Base-by-base conservation (phyloP, 2,797 vertebrate species). In the Oreortyx pictus region DNA sequence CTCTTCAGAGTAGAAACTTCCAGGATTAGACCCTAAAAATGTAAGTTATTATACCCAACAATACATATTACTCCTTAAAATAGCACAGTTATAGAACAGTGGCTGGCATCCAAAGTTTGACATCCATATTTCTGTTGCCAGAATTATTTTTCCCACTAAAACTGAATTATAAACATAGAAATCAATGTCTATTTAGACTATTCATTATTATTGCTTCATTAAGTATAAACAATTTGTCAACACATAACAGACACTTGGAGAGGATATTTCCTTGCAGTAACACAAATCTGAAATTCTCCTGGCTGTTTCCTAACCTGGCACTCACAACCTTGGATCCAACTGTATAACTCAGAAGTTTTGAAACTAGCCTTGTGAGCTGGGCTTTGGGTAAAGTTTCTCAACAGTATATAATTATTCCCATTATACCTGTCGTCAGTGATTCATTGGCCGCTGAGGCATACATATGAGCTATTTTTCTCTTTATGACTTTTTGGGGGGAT, bases 341-440 rank as follows among this genome's bases (percentile, higher is more conserved):
- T 75, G 49, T 84, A 70, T 68, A 85, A 68, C 88, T 82, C 67
- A 62, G 61, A 60, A 93, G 88, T 80, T 96, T 96, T 95, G 94
- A 96, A 96, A 91, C 72, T 86, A 76, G 88, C 77, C 89, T 92
- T 91, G 77, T 60, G 92, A 76, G 72, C 91, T 77, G 94, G 92
- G 87, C 95, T 94, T 73, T 89, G 93, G 93, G 95, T 90, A 92
- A 82, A 71, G 87, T 94, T 96, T 94, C 94, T 92, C 92, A 93
- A 95, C 74, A 94, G 91, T 77, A 75, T 95, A 33, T 97, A 97
- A 97, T 97, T 97, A 97, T 89, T 94, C 84, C 97, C 92, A 97
- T 97, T 97, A 95, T 97, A 97, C 97, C 96, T 97, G 95, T 96
- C 71, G 86, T 68, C 91, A 95, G 7, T 98, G 97, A 97, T 97